phyloP scores from a whole-genome alignment of 2,888 invertebrate species.

The Scaptomyza reducta region DNA sequence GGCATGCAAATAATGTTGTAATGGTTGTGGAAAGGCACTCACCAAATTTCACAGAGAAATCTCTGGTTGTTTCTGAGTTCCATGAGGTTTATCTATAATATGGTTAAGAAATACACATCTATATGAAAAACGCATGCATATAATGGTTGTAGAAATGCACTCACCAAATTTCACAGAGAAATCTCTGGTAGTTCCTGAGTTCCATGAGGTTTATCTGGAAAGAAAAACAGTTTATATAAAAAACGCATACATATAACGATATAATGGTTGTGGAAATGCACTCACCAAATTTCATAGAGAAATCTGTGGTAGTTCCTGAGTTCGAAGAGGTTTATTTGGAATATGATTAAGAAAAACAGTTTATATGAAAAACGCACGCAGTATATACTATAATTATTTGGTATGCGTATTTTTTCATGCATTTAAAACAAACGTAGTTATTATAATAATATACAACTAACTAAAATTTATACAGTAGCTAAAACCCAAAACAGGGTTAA shows the following conservation, averaged over 20 bases:
- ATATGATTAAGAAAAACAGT: background rate
- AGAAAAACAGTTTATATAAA: background rate
- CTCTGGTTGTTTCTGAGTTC: background rate
- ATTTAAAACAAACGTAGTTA: conserved; percentile 19
- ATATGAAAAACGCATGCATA: too few species aligned
- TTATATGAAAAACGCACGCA: background rate
- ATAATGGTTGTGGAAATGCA: too few species aligned
- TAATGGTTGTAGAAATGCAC: too few species aligned
- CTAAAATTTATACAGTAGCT: conserved; percentile 37
- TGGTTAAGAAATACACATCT: background rate
- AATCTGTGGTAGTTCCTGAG: background rate
- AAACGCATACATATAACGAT: background rate
- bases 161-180: background rate
- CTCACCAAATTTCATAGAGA: background rate
- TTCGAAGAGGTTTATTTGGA: background rate
- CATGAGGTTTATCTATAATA: background rate
- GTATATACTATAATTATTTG: conserved; percentile 10
- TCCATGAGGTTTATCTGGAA: background rate
- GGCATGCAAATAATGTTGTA: background rate
- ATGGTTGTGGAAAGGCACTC: background rate
- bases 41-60: background rate
- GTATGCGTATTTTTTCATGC: conserved; percentile 7
- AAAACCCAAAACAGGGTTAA: conserved; percentile 15
- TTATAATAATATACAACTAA: conserved; percentile 39
- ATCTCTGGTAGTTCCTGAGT: background rate